Evolutionary conservation across 1,140 invertebrate species (phyloP).

Genomic region (Acromyrmex echinatior): DNA sequence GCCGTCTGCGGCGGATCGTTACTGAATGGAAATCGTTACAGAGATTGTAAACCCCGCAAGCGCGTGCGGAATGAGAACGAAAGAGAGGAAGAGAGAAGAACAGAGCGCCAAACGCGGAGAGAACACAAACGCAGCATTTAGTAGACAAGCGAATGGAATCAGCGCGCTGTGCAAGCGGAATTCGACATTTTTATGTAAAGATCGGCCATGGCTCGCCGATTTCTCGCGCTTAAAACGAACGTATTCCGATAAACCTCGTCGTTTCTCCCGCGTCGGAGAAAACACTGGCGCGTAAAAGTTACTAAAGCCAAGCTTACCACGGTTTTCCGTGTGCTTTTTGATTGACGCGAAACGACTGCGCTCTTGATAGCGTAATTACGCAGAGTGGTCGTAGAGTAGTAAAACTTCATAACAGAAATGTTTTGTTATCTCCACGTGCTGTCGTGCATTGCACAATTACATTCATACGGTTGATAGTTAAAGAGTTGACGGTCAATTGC

Average conservation of each 20-base stretch:
- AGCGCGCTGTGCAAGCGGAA: conserved; percentile 55
- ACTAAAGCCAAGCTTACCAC: not conserved
- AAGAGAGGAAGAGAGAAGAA: not conserved
- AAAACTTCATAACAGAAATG: conserved; percentile 42
- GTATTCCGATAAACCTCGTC: conserved; percentile 32
- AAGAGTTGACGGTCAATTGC: conserved; percentile 40
- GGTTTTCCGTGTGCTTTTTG: conserved; percentile 11
- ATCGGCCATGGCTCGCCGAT: conserved; percentile 33
- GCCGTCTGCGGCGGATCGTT: conserved; percentile 54
- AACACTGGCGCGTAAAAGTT: conserved; percentile 26
- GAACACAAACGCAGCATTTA: conserved; percentile 62
- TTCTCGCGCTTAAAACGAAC: conserved; percentile 55
- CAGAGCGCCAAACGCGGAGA: not conserved
- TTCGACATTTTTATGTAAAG: conserved; percentile 60
- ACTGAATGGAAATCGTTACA: conserved; percentile 63
- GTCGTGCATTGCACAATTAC: not conserved
- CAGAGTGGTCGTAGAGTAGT: not conserved
- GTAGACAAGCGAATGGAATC: conserved; percentile 56
- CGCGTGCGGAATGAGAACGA: conserved; percentile 20
- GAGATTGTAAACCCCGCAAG: conserved; percentile 59
- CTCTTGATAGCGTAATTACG: conserved; percentile 34
- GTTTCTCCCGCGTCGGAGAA: not conserved
- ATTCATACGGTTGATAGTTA: not conserved
- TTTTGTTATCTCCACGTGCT: conserved; percentile 38
- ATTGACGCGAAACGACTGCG: conserved; percentile 31